A percentile compares a stretch with the other conserved stretches of the same genome.
These are phyloP conservation scores for Sphinx pinastri DNA, from an alignment of 2,888 invertebrate species.

Conservation along the genomic window DNA sequence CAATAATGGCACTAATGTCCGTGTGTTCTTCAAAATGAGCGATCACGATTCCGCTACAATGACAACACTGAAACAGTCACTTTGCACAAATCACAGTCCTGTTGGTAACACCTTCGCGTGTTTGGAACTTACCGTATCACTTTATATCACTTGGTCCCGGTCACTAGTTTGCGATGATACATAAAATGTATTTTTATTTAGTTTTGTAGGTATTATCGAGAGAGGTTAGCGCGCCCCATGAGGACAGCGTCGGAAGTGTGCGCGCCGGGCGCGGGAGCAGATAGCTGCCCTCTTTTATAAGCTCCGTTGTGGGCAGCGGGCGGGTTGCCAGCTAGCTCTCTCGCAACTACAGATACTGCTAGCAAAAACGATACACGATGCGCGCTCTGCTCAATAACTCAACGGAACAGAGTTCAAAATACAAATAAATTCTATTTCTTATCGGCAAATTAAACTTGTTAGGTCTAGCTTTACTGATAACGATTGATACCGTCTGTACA, in stretches of 20 bases:
- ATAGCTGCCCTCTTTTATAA: slow-evolving; percentile 79
- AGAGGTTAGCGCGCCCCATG: slow-evolving; percentile 81
- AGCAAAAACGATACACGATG: background rate
- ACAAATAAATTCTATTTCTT: slow-evolving; percentile 13
- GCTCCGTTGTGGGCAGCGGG: slow-evolving; percentile 75
- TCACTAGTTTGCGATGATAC: slow-evolving; percentile 64
- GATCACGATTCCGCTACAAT: slow-evolving; percentile 49
- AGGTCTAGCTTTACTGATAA: slow-evolving; percentile 49
- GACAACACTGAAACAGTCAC: slow-evolving; percentile 75
- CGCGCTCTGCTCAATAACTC: slow-evolving; percentile 38
- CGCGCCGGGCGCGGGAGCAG: slow-evolving; percentile 78
- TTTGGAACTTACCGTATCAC: slow-evolving; percentile 81
- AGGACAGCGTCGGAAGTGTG: slow-evolving; percentile 75
- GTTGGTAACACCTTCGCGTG: slow-evolving; percentile 64
- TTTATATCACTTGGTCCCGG: slow-evolving; percentile 80
- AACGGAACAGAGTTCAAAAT: slow-evolving; percentile 43
- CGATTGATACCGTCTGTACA: slow-evolving; percentile 43
- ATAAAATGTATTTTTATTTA: slow-evolving; percentile 64
- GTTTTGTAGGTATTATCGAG: slow-evolving; percentile 72
- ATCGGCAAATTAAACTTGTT: slow-evolving; percentile 40
- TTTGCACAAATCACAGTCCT: slow-evolving; percentile 75
- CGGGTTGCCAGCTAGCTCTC: slow-evolving; percentile 63
- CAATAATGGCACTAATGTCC: slow-evolving; percentile 50
- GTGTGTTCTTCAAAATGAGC: slow-evolving; percentile 55
- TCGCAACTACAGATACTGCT: slow-evolving; percentile 41